Percentiles rank a stretch among this genome's conserved stretches.
phyloP scores from a whole-genome alignment of 2,797 vertebrate genomes.

The Anomalospiza imberbis region DNA sequence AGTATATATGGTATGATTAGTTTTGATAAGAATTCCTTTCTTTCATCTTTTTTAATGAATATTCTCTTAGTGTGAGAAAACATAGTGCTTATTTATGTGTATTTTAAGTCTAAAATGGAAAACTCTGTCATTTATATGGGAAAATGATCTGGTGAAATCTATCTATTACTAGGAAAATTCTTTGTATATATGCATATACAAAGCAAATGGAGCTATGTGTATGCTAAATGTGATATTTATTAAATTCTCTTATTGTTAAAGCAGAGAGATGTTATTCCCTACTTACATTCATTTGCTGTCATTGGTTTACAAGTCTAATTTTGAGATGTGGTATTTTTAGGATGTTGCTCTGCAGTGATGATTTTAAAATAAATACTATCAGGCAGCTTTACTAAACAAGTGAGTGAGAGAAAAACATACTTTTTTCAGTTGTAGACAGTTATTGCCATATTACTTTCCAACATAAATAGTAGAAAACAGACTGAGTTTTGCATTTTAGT shows the following conservation, averaged over 20 bases:
- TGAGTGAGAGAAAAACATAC: neutral
- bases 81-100: neutral
- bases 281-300: neutral
- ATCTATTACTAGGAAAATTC: neutral
- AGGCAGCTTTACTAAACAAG: constrained; percentile 30
- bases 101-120: neutral
- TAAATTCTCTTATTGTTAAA: neutral
- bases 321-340: constrained; percentile 6
- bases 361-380: constrained; percentile 35
- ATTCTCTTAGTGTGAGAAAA: neutral
- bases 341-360: neutral
- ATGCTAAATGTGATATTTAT: constrained; percentile 1
- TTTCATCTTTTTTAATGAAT: neutral
- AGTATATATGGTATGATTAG: neutral
- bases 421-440: neutral
- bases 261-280: neutral
- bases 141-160: neutral
- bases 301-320: neutral
- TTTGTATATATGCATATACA: neutral
- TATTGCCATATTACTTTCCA: neutral
- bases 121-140: neutral
- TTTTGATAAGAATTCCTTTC: neutral
- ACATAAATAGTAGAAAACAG: constrained; percentile 3
- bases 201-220: neutral
- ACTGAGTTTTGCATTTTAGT: neutral